Evolutionary conservation across 2,113 vertebrate species (phyloP), one percentile per base, ranked within the genome.

Genomic region (Chascanopsetta lugubris): DNA sequence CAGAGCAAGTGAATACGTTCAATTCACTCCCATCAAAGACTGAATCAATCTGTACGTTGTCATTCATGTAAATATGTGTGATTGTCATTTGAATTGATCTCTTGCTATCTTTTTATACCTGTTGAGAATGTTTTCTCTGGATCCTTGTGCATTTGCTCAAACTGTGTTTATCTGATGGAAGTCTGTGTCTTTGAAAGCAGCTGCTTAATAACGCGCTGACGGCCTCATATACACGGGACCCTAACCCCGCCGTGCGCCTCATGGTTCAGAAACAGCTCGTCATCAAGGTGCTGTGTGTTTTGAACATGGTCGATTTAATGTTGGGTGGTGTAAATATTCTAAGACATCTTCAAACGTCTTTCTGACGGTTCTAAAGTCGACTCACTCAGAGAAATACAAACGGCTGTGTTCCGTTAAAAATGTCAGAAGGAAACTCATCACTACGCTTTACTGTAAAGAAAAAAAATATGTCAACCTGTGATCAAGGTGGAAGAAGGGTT

Each of bases 1-100:
- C 90, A 91, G 89, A 91, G 84, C 77, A 87, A 70, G 83, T 85
- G 90, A 83, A 91, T 79, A 71, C 79, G 61, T 84, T 77, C 81
- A 82, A 49, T 86, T 77, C 80, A 89, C 84, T 82, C 85, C 87
- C 82, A 89, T 86, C 58, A 78, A 49, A 71, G 84, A 68, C 67
- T 62, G 42, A 87, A 75, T 75, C 79, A 79, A 80, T 58, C 56
- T 83, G 61, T 84, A 72, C 54, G 70, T 57, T 42, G 69, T 27
- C 22, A 21, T 38, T 56, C n/a, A 55, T 85, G 71, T 79, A 69
- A 65, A 75, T 49, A 65, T 18, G 54, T 48, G 6, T 11, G 34
- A 54, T 15, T 42, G 36, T 70, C 12, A 30, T 56, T 69, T 51
- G 12, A 70, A 57, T 45, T 56, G n/a, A 61, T 73, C 13, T 65